Conservation (phyloP, 2,113 vertebrate species). For the Rattus norvegicus region DNA sequence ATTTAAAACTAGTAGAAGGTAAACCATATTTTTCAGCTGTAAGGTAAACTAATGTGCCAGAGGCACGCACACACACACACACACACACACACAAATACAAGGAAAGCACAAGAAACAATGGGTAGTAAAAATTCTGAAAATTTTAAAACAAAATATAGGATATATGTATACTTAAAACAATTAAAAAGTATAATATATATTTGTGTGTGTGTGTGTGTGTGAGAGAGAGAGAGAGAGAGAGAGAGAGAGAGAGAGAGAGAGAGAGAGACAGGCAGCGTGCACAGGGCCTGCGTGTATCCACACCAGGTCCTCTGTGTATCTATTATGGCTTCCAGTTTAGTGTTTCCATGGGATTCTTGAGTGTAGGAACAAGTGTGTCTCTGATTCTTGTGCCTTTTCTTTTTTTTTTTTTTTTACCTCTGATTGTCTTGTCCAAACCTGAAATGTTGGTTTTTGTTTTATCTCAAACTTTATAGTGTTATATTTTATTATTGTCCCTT, state of each 20-base stretch:
- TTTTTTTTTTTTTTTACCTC: not conserved
- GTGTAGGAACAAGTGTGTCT: not conserved
- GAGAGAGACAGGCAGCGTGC: too few relatives aligned
- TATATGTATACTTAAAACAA: not conserved
- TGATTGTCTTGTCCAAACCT: not conserved
- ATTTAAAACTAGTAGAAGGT: not conserved
- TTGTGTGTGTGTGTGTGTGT: too few relatives aligned
- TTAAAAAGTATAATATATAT: not conserved
- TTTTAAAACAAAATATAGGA: not conserved
- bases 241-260: too few relatives aligned
- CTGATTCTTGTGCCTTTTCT: not conserved
- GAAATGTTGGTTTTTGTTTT: not conserved
- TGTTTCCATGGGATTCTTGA: not conserved
- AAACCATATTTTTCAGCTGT: not conserved
- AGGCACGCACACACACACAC: not conserved
- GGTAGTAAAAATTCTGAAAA: not conserved
- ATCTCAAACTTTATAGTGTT: not conserved
- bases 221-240: too few relatives aligned
- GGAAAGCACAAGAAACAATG: not conserved
- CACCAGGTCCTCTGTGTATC: too few relatives aligned
- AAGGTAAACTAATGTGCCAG: conserved; percentile 1
- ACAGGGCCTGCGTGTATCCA: too few relatives aligned
- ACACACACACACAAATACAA: not conserved
- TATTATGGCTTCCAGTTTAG: not conserved
- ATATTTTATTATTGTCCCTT: not conserved